A percentile compares a stretch with the other conserved stretches of the same genome.
Evolutionary conservation across 2,888 invertebrate genomes (phyloP).

Genomic region (Julus scanicus): DNA sequence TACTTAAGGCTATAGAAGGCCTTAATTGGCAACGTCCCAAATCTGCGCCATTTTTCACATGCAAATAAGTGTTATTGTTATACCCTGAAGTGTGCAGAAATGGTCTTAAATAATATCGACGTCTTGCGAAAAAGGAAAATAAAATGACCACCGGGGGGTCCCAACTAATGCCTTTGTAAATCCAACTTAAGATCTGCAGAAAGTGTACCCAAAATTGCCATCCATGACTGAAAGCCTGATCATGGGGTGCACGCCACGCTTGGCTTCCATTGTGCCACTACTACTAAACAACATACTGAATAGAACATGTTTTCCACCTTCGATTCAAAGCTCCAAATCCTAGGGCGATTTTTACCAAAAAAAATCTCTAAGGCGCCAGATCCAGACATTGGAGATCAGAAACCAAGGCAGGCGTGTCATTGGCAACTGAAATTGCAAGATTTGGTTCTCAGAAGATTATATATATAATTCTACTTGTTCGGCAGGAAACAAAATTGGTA

Average conservation of each 20-base stretch:
- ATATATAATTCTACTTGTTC: too few species aligned
- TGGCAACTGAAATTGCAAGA: not conserved
- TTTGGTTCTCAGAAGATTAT: not conserved
- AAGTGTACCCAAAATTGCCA: not conserved
- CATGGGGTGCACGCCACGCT: not conserved
- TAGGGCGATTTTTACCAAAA: not conserved
- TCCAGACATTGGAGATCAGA: not conserved
- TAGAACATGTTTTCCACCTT: slow-evolving; percentile 20
- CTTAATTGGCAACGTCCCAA: slow-evolving; percentile 25
- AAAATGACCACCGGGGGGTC: slow-evolving; percentile 9
- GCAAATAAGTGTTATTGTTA: slow-evolving; percentile 33
- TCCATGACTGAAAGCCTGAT: not conserved
- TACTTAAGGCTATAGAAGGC: not conserved
- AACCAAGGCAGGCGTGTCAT: not conserved
- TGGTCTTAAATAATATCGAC: not conserved
- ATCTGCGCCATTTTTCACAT: not conserved
- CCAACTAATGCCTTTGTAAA: slow-evolving; percentile 21
- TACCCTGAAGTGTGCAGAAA: not conserved
- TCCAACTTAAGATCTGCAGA: slow-evolving; percentile 14
- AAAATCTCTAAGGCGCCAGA: not conserved
- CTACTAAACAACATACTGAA: not conserved
- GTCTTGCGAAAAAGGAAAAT: not conserved
- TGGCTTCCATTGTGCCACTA: not conserved
- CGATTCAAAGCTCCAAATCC: not conserved
- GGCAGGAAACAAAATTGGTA: not conserved